Evolutionary conservation across 2,113 vertebrate species (phyloP).

Genomic region (Terrapene triunguis): DNA sequence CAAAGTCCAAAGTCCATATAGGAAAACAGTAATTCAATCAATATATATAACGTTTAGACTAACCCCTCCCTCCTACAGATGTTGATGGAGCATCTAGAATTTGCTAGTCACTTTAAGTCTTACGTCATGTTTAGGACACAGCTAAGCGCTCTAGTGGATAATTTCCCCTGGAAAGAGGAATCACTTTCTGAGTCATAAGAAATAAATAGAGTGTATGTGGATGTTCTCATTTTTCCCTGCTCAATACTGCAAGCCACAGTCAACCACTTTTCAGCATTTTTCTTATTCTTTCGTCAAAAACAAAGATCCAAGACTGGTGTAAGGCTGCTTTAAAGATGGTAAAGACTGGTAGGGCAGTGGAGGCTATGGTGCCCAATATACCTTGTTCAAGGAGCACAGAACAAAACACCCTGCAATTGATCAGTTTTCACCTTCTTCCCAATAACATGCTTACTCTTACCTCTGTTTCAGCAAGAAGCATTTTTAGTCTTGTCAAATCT

Average conservation of each 20-base stretch:
- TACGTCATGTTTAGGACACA: neutral
- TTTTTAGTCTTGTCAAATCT: constrained; percentile 95
- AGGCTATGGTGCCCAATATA: neutral
- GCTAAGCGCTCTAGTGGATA: neutral
- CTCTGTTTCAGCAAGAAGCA: constrained; percentile 95
- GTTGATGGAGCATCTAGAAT: neutral
- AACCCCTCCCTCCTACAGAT: neutral
- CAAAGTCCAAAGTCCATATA: neutral
- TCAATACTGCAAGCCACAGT: neutral
- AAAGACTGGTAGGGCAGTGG: neutral
- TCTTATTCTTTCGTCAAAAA: neutral
- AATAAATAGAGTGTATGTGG: neutral
- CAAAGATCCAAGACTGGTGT: rapidly evolving
- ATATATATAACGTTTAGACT: neutral
- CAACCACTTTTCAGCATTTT: neutral
- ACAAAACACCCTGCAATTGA: neutral
- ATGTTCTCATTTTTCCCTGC: neutral
- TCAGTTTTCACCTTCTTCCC: neutral
- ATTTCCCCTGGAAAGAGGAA: neutral
- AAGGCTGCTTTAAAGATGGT: neutral
- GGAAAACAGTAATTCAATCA: neutral
- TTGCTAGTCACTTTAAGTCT: neutral
- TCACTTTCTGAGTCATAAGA: neutral
- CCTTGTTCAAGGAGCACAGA: neutral
- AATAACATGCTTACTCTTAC: constrained; percentile 77